These are phyloP conservation scores for Onychostruthus taczanowskii DNA, from an alignment of 2,113 vertebrate genomes.

Conservation along the genomic window DNA sequence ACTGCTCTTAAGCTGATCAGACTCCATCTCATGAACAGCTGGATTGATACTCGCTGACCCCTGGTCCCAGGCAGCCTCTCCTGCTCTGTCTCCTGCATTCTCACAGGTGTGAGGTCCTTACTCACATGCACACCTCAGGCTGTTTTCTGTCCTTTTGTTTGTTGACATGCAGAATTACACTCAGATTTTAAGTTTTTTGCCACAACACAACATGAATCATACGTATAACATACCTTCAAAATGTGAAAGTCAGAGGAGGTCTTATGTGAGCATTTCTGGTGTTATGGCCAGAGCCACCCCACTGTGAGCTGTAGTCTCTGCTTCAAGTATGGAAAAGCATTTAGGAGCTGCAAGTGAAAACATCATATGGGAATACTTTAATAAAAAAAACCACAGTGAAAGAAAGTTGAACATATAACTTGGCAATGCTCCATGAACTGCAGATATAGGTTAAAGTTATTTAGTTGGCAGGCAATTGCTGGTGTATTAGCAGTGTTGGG, in stretches of 20 bases:
- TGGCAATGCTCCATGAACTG: constrained; percentile 33
- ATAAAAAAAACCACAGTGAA: constrained; percentile 1
- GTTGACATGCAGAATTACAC: neutral
- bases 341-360: constrained; percentile 56
- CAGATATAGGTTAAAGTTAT: constrained; percentile 53
- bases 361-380: constrained; percentile 47
- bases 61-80: neutral
- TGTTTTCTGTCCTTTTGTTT: neutral
- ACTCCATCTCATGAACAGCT: neutral
- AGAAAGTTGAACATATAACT: constrained; percentile 38
- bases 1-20: neutral
- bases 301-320: neutral
- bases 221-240: neutral
- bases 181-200: neutral
- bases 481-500: constrained; percentile 22
- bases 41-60: neutral
- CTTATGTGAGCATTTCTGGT: neutral
- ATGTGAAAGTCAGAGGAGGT: constrained; percentile 25
- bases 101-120: neutral
- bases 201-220: neutral
- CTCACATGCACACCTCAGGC: neutral
- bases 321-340: constrained; percentile 42
- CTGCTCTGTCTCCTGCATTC: neutral
- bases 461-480: constrained; percentile 39
- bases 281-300: neutral